phyloP scores from a whole-genome alignment of 2,888 invertebrate genomes.

The Lottia scabra region DNA sequence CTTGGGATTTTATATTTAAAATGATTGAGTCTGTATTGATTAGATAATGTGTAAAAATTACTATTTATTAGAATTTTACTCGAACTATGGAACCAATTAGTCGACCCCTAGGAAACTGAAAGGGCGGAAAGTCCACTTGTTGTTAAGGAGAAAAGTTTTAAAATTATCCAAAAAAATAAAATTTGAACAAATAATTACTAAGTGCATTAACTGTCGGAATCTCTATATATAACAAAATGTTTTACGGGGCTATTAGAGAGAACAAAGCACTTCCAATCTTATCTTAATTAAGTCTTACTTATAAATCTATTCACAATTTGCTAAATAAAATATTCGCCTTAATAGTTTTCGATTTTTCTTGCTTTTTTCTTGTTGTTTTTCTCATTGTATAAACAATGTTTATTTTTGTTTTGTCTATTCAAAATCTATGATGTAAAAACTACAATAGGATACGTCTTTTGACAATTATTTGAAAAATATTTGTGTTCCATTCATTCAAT shows the following conservation, averaged over 20 bases:
- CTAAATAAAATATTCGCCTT: not conserved
- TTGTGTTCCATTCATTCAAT: too few species aligned
- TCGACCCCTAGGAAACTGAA: not conserved
- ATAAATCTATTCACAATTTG: not conserved
- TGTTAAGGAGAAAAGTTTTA: not conserved
- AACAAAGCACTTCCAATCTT: not conserved
- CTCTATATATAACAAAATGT: too few species aligned
- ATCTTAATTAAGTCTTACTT: slow-evolving; percentile 2
- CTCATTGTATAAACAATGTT: too few species aligned
- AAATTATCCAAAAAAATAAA: not conserved
- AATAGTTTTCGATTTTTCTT: slow-evolving; percentile 1
- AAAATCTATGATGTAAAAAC: too few species aligned
- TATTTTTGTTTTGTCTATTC: too few species aligned
- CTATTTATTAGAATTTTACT: not conserved
- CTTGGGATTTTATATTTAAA: not conserved
- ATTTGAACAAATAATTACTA: not conserved
- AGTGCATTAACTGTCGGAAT: not conserved
- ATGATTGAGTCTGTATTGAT: slow-evolving; percentile 3
- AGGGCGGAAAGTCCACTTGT: slow-evolving; percentile 5
- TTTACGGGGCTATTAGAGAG: not conserved
- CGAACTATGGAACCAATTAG: not conserved
- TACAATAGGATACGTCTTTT: too few species aligned
- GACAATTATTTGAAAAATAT: too few species aligned
- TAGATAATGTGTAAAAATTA: not conserved
- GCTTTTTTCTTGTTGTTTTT: too few species aligned